These are phyloP conservation scores for Lamellibrachia satsuma DNA, from an alignment of 2,888 invertebrate genomes.

Conservation along the genomic window DNA sequence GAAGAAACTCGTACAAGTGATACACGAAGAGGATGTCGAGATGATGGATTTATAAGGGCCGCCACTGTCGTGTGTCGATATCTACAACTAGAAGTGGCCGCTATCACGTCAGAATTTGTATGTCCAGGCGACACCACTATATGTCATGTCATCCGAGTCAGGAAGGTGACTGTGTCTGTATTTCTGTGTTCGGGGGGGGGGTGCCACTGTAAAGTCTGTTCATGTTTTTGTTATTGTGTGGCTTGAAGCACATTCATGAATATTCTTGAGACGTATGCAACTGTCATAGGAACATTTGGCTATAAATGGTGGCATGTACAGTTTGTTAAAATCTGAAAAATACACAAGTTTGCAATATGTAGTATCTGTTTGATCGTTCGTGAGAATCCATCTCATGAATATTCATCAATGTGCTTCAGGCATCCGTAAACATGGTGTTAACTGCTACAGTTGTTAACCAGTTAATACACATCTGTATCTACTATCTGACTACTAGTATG, in stretches of 20 bases:
- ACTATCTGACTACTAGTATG: no score
- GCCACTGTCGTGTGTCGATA: background rate
- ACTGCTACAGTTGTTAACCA: background rate
- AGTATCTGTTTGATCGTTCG: no score
- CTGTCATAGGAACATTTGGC: background rate
- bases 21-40: constrained; percentile 55
- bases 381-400: background rate
- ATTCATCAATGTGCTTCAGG: background rate
- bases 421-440: background rate
- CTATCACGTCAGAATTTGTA: background rate
- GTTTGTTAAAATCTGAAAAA: no score
- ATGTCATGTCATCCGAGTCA: background rate
- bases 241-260: background rate
- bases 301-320: background rate
- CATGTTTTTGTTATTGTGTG: background rate
- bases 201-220: no score
- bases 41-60: constrained; percentile 32
- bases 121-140: background rate
- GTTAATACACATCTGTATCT: no score
- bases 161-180: background rate
- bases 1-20: constrained; percentile 58
- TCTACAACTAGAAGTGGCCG: background rate
- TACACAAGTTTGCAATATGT: no score
- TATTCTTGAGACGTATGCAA: background rate
- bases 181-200: background rate